Conservation (phyloP, 2,113 vertebrate species). For the Rattus norvegicus region DNA sequence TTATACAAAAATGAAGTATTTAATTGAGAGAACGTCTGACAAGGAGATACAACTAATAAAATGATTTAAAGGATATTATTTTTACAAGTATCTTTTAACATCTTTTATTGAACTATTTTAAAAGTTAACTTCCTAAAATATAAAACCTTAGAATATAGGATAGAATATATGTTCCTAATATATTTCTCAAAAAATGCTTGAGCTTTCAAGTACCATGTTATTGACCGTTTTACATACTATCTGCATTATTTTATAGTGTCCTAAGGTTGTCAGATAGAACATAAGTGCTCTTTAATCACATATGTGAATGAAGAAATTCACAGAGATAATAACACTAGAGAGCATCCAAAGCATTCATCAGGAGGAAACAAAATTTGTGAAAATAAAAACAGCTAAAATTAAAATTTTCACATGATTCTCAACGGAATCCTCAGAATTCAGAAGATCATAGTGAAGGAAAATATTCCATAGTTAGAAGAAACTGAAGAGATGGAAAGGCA, state of each 20-base stretch:
- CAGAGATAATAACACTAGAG: not conserved
- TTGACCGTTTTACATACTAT: not conserved
- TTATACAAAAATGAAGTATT: not conserved
- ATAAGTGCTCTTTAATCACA: rapidly evolving
- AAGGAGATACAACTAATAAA: not conserved
- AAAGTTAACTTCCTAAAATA: not conserved
- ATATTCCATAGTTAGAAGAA: not conserved
- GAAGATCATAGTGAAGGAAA: not conserved
- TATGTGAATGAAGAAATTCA: not conserved
- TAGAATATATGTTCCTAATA: not conserved
- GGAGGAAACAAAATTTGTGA: not conserved
- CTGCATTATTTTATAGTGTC: not conserved
- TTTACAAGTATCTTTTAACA: not conserved
- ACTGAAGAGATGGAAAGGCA: not conserved
- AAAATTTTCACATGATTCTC: not conserved
- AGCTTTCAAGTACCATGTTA: not conserved
- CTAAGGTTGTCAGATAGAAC: not conserved
- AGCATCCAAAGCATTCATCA: not conserved
- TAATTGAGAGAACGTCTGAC: not conserved
- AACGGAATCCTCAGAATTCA: not conserved
- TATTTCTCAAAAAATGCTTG: not conserved
- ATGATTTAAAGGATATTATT: not conserved
- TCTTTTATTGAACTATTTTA: not conserved
- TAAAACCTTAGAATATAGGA: not conserved
- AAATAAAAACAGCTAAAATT: not conserved